phyloP scores from a whole-genome alignment of 30 jellyfish, hydroid and myxozoan species.

The Sanderia malayensis region DNA sequence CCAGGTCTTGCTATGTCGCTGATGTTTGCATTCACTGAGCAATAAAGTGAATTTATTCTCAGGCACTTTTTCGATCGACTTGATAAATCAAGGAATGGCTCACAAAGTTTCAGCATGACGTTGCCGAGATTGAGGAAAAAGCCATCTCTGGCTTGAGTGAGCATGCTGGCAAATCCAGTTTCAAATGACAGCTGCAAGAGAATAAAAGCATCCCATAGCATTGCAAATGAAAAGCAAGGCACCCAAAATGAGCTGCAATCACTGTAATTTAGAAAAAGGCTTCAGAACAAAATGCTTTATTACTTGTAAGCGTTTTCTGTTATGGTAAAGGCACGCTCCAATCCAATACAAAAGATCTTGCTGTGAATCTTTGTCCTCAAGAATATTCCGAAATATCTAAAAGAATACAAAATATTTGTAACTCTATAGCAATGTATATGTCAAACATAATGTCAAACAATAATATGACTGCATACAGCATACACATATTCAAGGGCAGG shows the following conservation, averaged over 20 bases:
- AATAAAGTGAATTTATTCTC: conserved; percentile 71
- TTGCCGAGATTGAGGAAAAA: conserved; percentile 75
- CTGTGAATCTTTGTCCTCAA: conserved; percentile 69
- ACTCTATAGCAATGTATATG: no score
- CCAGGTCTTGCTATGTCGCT: conserved; percentile 48
- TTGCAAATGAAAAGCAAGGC: not conserved
- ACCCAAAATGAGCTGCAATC: not conserved
- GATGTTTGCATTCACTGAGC: conserved; percentile 60
- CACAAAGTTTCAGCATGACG: conserved; percentile 67
- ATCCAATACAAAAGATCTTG: conserved; percentile 85
- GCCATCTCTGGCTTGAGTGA: conserved; percentile 77
- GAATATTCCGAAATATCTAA: conserved; percentile 56
- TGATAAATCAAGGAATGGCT: conserved; percentile 64
- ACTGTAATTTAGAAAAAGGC: not conserved
- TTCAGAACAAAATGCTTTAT: no score
- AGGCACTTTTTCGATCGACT: conserved; percentile 47
- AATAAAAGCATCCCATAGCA: not conserved
- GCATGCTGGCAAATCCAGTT: conserved; percentile 42
- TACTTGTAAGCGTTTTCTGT: conserved; percentile 78
- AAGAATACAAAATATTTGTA: no score
- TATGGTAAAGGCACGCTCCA: conserved; percentile 81
- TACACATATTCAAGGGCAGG: no score
- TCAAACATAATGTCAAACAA: no score
- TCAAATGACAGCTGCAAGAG: conserved; percentile 32
- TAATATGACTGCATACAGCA: no score